Conservation (phyloP, 2,888 invertebrate species). For the Cryptus armator region DNA sequence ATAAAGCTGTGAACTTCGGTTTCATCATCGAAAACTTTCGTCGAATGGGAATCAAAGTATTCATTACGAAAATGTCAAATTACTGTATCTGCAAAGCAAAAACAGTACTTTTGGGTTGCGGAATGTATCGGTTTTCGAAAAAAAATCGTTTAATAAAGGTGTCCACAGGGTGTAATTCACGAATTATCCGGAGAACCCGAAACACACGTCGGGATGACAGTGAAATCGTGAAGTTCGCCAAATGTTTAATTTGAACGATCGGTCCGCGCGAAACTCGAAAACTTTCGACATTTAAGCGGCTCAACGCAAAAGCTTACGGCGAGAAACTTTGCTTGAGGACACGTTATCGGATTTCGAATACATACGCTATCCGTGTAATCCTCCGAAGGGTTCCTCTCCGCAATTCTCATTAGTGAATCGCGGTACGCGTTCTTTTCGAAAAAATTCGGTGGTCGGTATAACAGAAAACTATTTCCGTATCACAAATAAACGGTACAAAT, state of each 20-base stretch:
- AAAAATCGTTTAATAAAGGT: constrained; percentile 41
- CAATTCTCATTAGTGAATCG: no score
- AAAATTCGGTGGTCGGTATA: no score
- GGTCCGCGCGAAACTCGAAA: constrained; percentile 40
- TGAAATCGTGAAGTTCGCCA: neutral
- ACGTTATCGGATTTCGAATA: neutral
- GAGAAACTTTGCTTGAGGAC: neutral
- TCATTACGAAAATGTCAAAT: constrained; percentile 20
- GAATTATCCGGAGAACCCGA: constrained; percentile 22
- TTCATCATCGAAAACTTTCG: neutral
- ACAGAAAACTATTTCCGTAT: no score
- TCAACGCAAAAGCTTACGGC: neutral
- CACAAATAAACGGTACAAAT: no score
- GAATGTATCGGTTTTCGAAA: constrained; percentile 9
- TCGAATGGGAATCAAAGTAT: constrained; percentile 4
- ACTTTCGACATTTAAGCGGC: constrained; percentile 15
- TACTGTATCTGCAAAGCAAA: neutral
- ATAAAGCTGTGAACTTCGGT: constrained; percentile 22
- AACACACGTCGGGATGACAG: neutral
- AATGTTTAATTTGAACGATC: constrained; percentile 33
- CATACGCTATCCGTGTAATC: neutral
- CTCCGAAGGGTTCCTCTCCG: neutral
- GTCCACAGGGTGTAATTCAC: constrained; percentile 3
- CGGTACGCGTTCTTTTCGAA: no score
- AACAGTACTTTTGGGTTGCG: neutral